Evolutionary conservation across 92 coral and sea anemone species (phyloP).

Genomic region (Heteractis magnifica): DNA sequence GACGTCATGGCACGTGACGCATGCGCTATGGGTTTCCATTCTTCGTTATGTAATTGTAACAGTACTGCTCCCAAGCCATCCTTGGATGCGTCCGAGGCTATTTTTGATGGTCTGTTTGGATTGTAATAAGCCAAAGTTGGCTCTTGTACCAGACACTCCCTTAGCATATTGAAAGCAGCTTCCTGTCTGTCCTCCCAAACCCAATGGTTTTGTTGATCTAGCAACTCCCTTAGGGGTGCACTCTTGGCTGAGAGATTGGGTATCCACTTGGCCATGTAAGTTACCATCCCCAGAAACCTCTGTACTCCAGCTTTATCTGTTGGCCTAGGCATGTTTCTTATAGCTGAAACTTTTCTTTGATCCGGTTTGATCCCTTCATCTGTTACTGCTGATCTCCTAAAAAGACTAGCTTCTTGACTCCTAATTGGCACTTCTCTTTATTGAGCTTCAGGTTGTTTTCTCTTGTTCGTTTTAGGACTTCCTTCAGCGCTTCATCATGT

Average conservation of each 20-base stretch:
- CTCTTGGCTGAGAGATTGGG: neutral
- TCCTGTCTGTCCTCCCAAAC: neutral
- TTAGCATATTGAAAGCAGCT: neutral
- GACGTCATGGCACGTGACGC: too few relatives aligned
- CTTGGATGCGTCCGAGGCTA: too few relatives aligned
- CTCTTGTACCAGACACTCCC: neutral
- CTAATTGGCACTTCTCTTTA: slow-evolving; percentile 8
- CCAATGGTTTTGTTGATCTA: too few relatives aligned
- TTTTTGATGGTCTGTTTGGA: too few relatives aligned
- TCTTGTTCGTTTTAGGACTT: neutral
- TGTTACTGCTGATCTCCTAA: neutral
- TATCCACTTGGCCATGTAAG: neutral
- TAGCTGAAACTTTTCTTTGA: neutral
- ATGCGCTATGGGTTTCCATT: too few relatives aligned
- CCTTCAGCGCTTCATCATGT: neutral
- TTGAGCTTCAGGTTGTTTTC: neutral
- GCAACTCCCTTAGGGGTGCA: too few relatives aligned
- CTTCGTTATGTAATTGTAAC: too few relatives aligned
- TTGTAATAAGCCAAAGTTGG: neutral
- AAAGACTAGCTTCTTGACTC: neutral
- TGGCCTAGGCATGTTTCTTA: slow-evolving; percentile 11
- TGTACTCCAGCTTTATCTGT: slow-evolving; percentile 9
- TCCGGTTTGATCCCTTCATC: neutral
- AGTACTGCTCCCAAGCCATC: too few relatives aligned
- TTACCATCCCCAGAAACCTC: neutral